Evolutionary conservation across 2,113 vertebrate genomes (phyloP), one percentile per base, ranked within the genome.

Genomic region (Struthio camelus): DNA sequence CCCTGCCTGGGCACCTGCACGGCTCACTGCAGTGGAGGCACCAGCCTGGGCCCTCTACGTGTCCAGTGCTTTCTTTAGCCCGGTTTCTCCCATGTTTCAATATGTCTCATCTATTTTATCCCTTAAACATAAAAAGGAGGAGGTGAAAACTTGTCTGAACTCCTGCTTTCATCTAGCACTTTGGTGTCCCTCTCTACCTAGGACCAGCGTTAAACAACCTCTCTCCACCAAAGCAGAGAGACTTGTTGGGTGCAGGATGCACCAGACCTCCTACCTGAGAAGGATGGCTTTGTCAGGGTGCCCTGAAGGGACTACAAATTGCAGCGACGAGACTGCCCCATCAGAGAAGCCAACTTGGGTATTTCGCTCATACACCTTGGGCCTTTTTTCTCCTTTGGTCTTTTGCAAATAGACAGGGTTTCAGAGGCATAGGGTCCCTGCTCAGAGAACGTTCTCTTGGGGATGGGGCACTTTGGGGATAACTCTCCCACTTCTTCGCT

Each of bases 101-200:
- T 20, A 51, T 20, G 7, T 67, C 59, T 50, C 44, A 28, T n/a
- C 42, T n/a, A 23, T 12, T 48, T 48, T 48, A 18, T 19, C 46
- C 46, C 46, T 48, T 48, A 48, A 48, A 48, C 18, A 48, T 48
- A 48, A 19, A 19, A 48, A 20, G 19, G 46, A 67, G 71, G 66
- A 38, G 66, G 3, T 11, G 46, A 28, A 62, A 61, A 6, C 56
- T 46, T 28, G 14, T 51, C 48, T n/a, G 44, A 70, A 7, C n/a
- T 64, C 32, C 51, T 66, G 51, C 78, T 64, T 48, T 50, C 38
- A 62, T 72, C 65, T 6, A 22, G 19, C 40, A 6, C 6, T 28
- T 27, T 14, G 61, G 6, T 25, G 32, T 62, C 71, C 22, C 34
- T 71, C 30, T 53, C 69, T 25, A 2, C 0, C 0, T 1, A 11